phyloP scores from a whole-genome alignment of 2,797 vertebrate genomes.

The Rhabdomys pumilio region DNA sequence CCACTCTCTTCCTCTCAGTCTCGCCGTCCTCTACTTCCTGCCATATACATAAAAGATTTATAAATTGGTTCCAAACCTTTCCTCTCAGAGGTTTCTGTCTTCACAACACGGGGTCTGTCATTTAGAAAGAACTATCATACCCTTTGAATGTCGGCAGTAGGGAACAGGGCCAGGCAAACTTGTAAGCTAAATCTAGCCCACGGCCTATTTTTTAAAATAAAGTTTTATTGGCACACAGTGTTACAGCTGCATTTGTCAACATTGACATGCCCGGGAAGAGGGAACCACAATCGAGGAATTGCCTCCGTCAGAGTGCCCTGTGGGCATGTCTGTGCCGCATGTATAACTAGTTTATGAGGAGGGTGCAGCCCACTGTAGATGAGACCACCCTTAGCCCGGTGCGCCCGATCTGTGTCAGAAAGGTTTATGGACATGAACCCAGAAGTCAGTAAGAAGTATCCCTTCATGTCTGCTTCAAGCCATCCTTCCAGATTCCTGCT shows the following conservation, averaged over 20 bases:
- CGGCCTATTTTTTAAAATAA: conserved; percentile 36
- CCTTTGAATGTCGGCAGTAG: neutral
- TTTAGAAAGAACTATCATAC: neutral
- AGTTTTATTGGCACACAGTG: conserved; percentile 26
- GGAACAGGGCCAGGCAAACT: neutral
- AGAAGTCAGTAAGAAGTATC: neutral
- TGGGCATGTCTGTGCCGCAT: no score
- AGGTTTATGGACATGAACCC: neutral
- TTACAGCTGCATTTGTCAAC: neutral
- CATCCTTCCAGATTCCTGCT: neutral
- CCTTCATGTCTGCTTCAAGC: neutral
- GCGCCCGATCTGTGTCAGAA: neutral
- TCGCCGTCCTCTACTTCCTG: conserved; percentile 9
- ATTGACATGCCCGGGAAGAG: neutral
- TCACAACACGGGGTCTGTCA: neutral
- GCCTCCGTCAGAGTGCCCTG: neutral
- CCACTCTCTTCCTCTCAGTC: neutral
- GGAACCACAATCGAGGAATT: neutral
- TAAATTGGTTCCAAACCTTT: neutral
- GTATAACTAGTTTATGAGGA: neutral
- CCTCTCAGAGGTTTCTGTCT: conserved; percentile 12
- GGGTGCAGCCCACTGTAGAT: no score
- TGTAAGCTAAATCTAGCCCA: neutral
- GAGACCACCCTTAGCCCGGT: neutral
- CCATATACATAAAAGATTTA: neutral